These are phyloP conservation scores for Hippolais icterina DNA, from an alignment of 2,113 vertebrate species.

Conservation along the genomic window DNA sequence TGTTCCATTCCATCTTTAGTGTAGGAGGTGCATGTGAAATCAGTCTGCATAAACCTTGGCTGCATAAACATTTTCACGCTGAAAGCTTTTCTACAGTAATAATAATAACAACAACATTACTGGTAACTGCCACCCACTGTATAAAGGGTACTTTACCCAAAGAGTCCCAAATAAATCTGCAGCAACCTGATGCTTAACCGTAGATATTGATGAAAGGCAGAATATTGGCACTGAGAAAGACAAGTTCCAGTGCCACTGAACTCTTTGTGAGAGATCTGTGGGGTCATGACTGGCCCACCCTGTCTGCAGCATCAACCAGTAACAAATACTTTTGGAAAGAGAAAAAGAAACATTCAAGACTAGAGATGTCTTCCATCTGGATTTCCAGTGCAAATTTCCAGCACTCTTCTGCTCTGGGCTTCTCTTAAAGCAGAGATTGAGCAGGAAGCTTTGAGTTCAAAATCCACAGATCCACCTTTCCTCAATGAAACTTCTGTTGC, in stretches of 20 bases:
- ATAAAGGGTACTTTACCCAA: not conserved
- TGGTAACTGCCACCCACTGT: not conserved
- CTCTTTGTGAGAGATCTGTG: accelerated
- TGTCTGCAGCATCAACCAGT: not conserved
- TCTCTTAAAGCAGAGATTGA: not conserved
- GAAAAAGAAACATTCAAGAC: not conserved
- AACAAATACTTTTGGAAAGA: not conserved
- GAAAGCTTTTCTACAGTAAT: constrained; percentile 20
- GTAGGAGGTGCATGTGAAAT: constrained; percentile 5
- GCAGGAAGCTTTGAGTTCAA: not conserved
- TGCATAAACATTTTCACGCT: not conserved
- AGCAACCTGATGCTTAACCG: not conserved
- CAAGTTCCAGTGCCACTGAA: not conserved
- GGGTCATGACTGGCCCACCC: not conserved
- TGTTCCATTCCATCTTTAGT: not conserved
- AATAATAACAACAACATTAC: not conserved
- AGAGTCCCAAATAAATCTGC: not conserved
- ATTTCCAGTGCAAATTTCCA: not conserved
- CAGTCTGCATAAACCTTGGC: not conserved
- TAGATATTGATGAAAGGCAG: not conserved
- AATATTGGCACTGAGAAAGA: not conserved
- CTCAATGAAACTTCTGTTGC: not conserved
- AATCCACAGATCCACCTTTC: not conserved
- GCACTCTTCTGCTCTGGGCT: not conserved
- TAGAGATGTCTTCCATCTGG: not conserved